Base-by-base conservation (phyloP, 2,888 invertebrate species). In the Agrotis puta region DNA sequence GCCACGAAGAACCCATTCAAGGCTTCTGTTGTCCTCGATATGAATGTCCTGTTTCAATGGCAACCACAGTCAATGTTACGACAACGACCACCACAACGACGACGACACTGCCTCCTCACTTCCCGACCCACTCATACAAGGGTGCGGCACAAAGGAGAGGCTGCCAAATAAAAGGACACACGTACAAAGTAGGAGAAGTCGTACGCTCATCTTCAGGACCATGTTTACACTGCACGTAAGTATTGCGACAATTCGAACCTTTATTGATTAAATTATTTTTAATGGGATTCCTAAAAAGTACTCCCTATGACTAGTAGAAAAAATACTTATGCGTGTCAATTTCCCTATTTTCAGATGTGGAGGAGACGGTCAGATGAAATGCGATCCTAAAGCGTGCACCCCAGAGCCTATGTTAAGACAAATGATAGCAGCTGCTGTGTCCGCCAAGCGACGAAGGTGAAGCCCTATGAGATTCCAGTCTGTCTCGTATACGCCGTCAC, bases 21-120 rank as follows among this genome's bases (percentile, higher is more conserved):
- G 99, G 99, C 27, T 99, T 99, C 97, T 99, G 99, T 92, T 99
- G 99, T 95, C 99, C 99, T 63, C 97, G 99, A 88, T 99, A 99
- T 92, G 98, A 99, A 93, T 99, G 99, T 91, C 99, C 98, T 18
- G 98, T 99, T 18, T 98, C 98, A 2, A 98, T 98, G 98, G 98
- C 98, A 51, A 97, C 98, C 47, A 97, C 97, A 72, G 96, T 98
- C 64, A 98, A 98, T 91, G 95, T 98, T 79, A 98, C 98, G 48
- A 98, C 98, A n/a, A 98, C 98, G 48, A 98, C 98, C 3, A 98
- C 98, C 22, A 98, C 98, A 47, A 98, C 98, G 39, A 98, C 98
- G 53, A 98, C 98, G 61, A 98, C 98, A 77, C 94, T 98, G 89
- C 98, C 98, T 77, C 98, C 98, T 62, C 98, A 98, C 89, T 98